Evolutionary conservation across 2,113 vertebrate genomes (phyloP).

Genomic region (Tyto alba): DNA sequence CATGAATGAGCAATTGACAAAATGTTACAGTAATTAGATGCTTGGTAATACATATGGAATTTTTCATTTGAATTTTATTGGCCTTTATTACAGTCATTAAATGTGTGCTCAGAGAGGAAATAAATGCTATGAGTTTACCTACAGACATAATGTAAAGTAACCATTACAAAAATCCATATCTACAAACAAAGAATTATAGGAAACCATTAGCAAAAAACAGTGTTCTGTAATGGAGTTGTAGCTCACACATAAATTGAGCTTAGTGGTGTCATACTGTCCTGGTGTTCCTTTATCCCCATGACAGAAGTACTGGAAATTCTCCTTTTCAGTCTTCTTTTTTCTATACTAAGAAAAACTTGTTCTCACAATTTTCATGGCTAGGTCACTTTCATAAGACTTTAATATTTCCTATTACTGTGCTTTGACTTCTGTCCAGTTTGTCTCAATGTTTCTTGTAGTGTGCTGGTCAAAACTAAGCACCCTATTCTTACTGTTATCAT

Average conservation of each 20-base stretch:
- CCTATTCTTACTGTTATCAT: not conserved
- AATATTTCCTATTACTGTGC: not conserved
- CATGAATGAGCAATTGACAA: not conserved
- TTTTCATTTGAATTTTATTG: constrained; percentile 46
- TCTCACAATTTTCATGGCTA: not conserved
- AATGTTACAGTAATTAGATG: not conserved
- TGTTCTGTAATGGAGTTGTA: not conserved
- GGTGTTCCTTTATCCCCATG: not conserved
- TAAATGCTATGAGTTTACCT: not conserved
- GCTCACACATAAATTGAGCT: not conserved
- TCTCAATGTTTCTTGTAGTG: not conserved
- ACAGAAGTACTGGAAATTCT: not conserved
- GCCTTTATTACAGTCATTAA: constrained; percentile 20
- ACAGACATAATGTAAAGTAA: constrained; percentile 2
- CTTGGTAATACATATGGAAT: not conserved
- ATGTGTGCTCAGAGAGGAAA: not conserved
- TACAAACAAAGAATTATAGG: constrained; percentile 18
- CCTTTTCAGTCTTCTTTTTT: not conserved
- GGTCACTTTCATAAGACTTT: not conserved
- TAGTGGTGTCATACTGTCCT: not conserved
- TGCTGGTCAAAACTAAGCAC: not conserved
- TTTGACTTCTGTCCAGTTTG: not conserved
- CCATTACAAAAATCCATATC: not conserved
- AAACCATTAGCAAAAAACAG: not conserved
- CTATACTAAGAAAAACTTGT: not conserved